A percentile compares a stretch with the other conserved stretches of the same genome.
phyloP scores from a whole-genome alignment of 1,140 invertebrate species.

The Thaumetopoea pityocampa region DNA sequence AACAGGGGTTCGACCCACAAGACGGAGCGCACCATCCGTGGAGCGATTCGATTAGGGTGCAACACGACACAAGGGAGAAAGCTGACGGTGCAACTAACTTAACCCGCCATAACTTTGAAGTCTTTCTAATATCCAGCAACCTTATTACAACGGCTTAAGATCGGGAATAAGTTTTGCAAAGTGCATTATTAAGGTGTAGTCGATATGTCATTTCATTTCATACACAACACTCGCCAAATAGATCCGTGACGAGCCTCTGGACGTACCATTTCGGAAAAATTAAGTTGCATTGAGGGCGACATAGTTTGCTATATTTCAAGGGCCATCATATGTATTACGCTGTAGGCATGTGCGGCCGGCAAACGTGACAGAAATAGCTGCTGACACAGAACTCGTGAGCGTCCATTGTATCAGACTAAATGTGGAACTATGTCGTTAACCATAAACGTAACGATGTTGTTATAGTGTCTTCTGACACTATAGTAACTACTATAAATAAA shows the following conservation, averaged over 20 bases:
- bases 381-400: constrained; percentile 21
- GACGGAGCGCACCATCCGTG: constrained; percentile 61
- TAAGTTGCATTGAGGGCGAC: constrained; percentile 65
- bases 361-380: too few relatives aligned
- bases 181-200: constrained; percentile 22
- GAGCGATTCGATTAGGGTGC: constrained; percentile 72
- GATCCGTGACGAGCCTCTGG: constrained; percentile 64
- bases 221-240: constrained; percentile 67
- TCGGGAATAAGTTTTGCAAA: constrained; percentile 21
- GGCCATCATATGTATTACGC: constrained; percentile 8
- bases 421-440: constrained; percentile 23
- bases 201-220: constrained; percentile 68
- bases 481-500: too few relatives aligned
- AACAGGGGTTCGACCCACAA: constrained; percentile 58
- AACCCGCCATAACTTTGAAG: constrained; percentile 30
- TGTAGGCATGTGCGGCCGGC: too few relatives aligned
- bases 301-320: constrained; percentile 23
- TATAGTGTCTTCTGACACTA: constrained; percentile 9
- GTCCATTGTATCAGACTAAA: constrained; percentile 26
- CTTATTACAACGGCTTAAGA: constrained; percentile 12
- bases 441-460: constrained; percentile 22
- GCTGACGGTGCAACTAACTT: constrained; percentile 61
- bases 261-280: constrained; percentile 68
- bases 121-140: constrained; percentile 9
- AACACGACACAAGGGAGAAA: constrained; percentile 55